Base-by-base conservation (phyloP, 1,140 invertebrate species). In the Rhopalosiphum padi region DNA sequence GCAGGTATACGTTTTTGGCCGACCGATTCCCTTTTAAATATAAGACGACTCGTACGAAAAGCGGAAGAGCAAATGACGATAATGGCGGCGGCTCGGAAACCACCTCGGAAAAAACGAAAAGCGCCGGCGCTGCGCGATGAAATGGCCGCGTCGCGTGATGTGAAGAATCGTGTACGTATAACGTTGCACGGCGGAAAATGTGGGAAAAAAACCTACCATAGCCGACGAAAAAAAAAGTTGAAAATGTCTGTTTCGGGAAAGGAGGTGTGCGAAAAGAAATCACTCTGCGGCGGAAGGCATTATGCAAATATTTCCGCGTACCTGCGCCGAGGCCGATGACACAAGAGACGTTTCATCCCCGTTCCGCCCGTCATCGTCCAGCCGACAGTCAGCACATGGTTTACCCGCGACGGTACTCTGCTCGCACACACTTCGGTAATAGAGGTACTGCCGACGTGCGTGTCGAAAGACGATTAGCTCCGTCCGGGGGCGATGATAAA, bases 401-500 rank as follows among this genome's bases (percentile, higher is more conserved):
- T n/a, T 18, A n/a, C 60, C 60, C 9, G 60, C 11, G 48, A 18
- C 48, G 30, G 11, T 83, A 37, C 35, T 41, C 41, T 86, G 43
- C 15, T 43, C 41, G 23, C 11, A 30, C 25, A 86, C 85, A 43
- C 41, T 30, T 30, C 25, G 4, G 43, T 43, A 46, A 83, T 46
- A 30, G 30, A n/a, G 30, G 43, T 46, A 46, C 30, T 21, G 86
- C 3, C n/a, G 46, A 35, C 11, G 11, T 91, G 53, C 90, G 90
- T 91, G 90, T 91, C 35, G n/a, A 55, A 30, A 60, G 89, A 60
- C 55, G 90, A 91, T 91, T 91, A 91, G 55, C 53, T 68, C 15
- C 37, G n/a, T 41, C 35, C 4, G 25, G 8, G 21, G 25, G 55
- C 1, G 60, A 43, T 68, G 41, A 68, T 91, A 68, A 91, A 91